phyloP scores from a whole-genome alignment of 2,113 vertebrate species.

The Daphoenositta chrysoptera region DNA sequence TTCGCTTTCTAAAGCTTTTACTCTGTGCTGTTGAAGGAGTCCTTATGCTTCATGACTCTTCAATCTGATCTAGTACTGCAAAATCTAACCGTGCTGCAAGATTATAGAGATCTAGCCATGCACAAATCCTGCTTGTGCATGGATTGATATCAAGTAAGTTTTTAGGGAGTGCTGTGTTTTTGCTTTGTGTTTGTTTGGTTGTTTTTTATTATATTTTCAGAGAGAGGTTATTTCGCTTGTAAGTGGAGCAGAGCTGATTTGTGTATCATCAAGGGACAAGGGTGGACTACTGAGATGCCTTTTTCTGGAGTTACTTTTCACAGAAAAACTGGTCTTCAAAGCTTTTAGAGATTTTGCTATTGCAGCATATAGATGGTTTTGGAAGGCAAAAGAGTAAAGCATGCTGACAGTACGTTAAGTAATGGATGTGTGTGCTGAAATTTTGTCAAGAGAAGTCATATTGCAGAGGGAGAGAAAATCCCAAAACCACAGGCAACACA shows the following conservation, averaged over 20 bases:
- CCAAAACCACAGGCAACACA: neutral
- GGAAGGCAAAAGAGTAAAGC: neutral
- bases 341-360: neutral
- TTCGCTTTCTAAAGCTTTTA: neutral
- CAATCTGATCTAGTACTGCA: neutral
- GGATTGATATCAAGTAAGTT: neutral
- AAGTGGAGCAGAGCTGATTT: neutral
- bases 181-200: fast-evolving
- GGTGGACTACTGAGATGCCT: neutral
- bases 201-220: neutral
- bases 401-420: fast-evolving
- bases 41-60: neutral
- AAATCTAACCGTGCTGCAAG: neutral
- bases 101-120: neutral
- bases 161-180: neutral
- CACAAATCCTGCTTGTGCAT: neutral
- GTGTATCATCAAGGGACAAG: neutral
- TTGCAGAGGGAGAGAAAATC: neutral
- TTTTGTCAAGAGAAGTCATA: neutral
- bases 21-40: neutral
- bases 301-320: neutral
- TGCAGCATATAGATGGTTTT: neutral
- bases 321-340: neutral
- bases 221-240: neutral
- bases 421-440: neutral